Base-by-base conservation (phyloP, 2,113 vertebrate genomes). In the Austrofundulus limnaeus region DNA sequence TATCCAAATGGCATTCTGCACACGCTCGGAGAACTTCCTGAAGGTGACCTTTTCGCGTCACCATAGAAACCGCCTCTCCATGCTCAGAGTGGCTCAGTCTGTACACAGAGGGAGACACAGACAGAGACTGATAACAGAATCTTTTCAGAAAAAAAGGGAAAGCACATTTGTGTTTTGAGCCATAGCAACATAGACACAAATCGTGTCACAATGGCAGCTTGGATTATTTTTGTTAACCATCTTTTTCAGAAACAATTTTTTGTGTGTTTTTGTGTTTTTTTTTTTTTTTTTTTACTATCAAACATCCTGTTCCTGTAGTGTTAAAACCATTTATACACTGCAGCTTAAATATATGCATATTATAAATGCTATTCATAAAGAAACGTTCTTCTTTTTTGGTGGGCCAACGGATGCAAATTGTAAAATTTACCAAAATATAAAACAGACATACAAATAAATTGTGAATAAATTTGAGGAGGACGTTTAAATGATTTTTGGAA, bases 31-130 rank as follows among this genome's bases (percentile, higher is more conserved):
- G 80, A 90, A 90, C 87, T 93, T 92, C 89, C 89, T 93, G 88
- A 88, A 95, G 92, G 92, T 93, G 92, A 93, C 91, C 91, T 94
- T 93, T 93, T 75, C 53, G 11, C 31, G 91, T 92, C 87, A 75
- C 94, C 93, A 92, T 81, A 65, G 94, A 86, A 94, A 93, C 90
- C 39, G 51, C 87, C 87, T 92, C 85, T 84, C 87, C 92, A 79
- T 67, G 61, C 12, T 52, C 67, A 49, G 78, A 73, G 64, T 75
- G 85, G 88, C 60, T 70, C 69, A 59, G 37, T 73, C 70, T 73
- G 63, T 78, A 59, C 72, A 76, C 68, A 25, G 74, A 81, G 61
- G 41, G 64, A 72, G 60, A 69, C 49, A 75, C 59, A 80, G 73
- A 77, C 57, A 52, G 79, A 73, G 73, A 63, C 39, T 41, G 65